phyloP scores from a whole-genome alignment of 2,113 vertebrate species.

The Ceuthmochares aereus region DNA sequence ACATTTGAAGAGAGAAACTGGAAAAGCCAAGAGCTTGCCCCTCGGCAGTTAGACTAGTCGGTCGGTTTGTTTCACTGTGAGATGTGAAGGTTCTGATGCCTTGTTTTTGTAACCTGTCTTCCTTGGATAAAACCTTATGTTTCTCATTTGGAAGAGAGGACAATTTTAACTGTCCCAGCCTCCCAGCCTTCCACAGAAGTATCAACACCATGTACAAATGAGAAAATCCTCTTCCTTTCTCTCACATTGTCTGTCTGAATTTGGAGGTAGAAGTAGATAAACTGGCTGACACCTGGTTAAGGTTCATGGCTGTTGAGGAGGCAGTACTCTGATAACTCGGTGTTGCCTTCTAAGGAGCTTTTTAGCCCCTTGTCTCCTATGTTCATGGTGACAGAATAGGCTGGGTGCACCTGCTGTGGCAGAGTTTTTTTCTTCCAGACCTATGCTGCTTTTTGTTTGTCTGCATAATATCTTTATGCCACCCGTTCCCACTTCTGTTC shows the following conservation, averaged over 20 bases:
- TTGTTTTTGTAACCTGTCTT: background rate
- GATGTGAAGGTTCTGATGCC: background rate
- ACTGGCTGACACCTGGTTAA: background rate
- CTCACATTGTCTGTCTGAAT: rapidly evolving
- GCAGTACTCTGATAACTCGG: background rate
- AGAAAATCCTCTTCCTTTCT: background rate
- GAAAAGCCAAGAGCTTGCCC: constrained; percentile 9
- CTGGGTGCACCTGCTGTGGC: background rate
- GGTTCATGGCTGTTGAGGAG: background rate
- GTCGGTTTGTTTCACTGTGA: background rate
- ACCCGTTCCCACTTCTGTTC: background rate
- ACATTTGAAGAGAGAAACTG: constrained; percentile 43
- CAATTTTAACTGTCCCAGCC: background rate
- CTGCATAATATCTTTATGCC: background rate
- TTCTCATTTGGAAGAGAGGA: background rate
- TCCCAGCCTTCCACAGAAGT: background rate
- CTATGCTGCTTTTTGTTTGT: background rate
- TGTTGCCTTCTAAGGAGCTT: background rate
- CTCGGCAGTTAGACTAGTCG: background rate
- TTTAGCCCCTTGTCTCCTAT: background rate
- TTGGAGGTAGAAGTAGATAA: background rate
- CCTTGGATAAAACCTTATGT: background rate
- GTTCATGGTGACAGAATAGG: background rate
- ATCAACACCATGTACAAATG: rapidly evolving
- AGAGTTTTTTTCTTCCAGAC: background rate